phyloP scores from a whole-genome alignment of 2,888 invertebrate species.

The Lasioglossum figueresi region DNA sequence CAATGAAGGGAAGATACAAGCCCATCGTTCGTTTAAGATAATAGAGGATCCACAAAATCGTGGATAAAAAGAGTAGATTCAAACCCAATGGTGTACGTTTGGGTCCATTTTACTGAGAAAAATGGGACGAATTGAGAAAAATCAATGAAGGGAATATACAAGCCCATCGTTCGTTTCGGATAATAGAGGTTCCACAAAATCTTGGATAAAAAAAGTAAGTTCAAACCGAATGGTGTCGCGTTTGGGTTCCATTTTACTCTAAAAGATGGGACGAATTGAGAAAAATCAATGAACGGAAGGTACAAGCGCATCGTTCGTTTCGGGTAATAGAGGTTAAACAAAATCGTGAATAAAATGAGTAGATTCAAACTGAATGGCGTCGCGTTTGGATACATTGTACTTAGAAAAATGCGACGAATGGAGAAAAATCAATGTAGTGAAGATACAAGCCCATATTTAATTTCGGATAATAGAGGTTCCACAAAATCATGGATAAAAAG shows the following conservation, averaged over 20 bases:
- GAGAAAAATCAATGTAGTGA: not conserved
- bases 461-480: no score
- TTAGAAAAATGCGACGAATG: not conserved
- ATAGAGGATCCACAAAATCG: no score
- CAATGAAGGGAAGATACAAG: no score
- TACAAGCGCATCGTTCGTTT: no score
- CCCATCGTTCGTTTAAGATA: no score
- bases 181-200: not conserved
- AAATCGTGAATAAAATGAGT: rapidly evolving
- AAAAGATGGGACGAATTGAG: not conserved
- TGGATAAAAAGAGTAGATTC: rapidly evolving
- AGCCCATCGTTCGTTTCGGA: not conserved
- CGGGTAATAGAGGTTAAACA: no score
- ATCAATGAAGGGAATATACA: not conserved
- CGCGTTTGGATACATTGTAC: not conserved
- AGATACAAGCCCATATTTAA: not conserved
- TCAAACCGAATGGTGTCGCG: no score
- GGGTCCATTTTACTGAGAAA: not conserved
- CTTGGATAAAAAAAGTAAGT: not conserved
- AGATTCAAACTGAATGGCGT: rapidly evolving
- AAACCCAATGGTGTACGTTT: not conserved
- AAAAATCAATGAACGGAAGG: no score
- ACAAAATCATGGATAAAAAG: not conserved
- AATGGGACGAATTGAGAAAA: not conserved
- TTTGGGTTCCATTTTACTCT: no score